These are phyloP conservation scores for Sphinx pinastri DNA, from an alignment of 2,888 invertebrate genomes.

Conservation along the genomic window DNA sequence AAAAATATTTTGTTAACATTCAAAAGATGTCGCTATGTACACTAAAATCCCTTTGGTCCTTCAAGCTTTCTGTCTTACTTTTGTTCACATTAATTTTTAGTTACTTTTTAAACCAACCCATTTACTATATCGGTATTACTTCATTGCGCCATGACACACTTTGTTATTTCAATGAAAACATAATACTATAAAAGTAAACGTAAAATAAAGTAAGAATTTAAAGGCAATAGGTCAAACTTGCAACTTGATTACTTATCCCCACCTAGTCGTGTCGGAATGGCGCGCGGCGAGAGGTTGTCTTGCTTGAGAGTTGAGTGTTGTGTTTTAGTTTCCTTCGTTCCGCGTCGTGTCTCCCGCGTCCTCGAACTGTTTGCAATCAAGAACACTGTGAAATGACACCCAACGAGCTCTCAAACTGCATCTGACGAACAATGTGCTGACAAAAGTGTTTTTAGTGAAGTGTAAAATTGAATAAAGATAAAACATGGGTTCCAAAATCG, in stretches of 20 bases:
- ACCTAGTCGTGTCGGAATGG: conserved; percentile 65
- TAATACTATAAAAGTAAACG: conserved; percentile 24
- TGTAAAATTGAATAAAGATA: conserved; percentile 9
- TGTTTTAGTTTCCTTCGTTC: conserved; percentile 46
- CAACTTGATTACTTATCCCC: conserved; percentile 74
- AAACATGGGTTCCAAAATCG: conserved; percentile 94
- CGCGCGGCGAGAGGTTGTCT: conserved; percentile 74
- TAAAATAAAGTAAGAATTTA: conserved; percentile 30
- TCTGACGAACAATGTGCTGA: conserved; percentile 23
- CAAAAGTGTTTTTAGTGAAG: conserved; percentile 25
- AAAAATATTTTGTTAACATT: background rate
- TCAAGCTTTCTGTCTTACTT: background rate
- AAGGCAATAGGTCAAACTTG: conserved; percentile 51
- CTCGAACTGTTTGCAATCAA: conserved; percentile 57
- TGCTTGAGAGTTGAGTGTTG: conserved; percentile 42
- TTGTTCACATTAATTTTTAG: conserved; percentile 5
- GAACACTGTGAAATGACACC: conserved; percentile 22
- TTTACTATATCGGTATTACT: background rate
- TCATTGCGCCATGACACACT: conserved; percentile 18
- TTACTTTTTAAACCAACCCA: background rate
- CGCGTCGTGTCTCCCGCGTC: conserved; percentile 72
- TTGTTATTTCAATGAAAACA: conserved; percentile 2
- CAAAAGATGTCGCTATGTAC: background rate
- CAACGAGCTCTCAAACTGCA: background rate
- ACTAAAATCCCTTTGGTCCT: background rate